Conservation (phyloP, 2,797 vertebrate species). For the Anguilla megastoma region DNA sequence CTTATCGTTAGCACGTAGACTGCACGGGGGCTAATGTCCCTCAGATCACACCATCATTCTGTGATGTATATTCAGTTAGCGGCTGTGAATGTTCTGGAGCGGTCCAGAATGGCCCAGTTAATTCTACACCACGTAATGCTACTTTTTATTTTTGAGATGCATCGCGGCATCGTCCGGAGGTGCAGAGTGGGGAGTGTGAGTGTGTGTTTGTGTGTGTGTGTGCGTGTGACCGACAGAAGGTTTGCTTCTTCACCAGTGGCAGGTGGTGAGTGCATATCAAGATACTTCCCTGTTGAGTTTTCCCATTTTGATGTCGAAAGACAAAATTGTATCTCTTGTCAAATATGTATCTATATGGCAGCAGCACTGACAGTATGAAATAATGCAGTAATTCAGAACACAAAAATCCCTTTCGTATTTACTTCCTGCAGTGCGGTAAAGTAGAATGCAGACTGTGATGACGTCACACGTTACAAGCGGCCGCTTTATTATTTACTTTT, state of each 20-base stretch:
- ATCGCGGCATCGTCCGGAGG: not conserved
- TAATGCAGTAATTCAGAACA: not conserved
- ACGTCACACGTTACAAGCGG: no score
- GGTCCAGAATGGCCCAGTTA: conserved; percentile 29
- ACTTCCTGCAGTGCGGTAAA: not conserved
- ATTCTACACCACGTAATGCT: not conserved
- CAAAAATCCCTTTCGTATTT: not conserved
- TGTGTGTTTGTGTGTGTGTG: no score
- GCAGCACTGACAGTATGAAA: not conserved
- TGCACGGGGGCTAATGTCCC: conserved; percentile 43
- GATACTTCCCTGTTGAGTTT: not conserved
- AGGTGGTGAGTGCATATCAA: not conserved
- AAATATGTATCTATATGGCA: not conserved
- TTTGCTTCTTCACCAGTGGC: not conserved
- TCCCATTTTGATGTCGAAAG: not conserved
- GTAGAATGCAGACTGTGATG: no score
- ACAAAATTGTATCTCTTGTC: not conserved
- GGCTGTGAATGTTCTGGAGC: not conserved
- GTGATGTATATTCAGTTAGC: conserved; percentile 54
- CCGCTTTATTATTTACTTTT: not conserved
- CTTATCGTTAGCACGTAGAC: conserved; percentile 42
- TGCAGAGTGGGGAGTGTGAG: not conserved
- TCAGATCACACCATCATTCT: conserved; percentile 48
- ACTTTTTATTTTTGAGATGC: not conserved
- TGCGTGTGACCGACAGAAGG: not conserved